These are phyloP conservation scores for Ploceus nigricollis DNA, from an alignment of 2,113 vertebrate species.

Conservation along the genomic window DNA sequence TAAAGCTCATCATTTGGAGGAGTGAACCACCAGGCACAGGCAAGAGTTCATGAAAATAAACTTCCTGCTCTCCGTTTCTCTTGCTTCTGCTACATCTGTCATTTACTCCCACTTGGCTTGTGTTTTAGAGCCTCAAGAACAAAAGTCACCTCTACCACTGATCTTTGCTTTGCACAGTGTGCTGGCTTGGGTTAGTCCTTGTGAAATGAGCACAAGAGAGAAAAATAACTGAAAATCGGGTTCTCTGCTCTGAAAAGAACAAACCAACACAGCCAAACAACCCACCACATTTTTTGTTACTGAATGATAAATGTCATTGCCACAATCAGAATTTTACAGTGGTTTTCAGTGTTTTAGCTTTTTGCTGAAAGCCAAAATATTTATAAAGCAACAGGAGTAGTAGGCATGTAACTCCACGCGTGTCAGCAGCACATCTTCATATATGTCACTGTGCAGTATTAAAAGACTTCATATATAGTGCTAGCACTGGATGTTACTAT, in stretches of 20 bases:
- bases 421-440: constrained; percentile 66
- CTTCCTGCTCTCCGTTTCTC: neutral
- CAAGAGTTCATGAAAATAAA: constrained; percentile 7
- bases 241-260: neutral
- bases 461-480: constrained; percentile 54
- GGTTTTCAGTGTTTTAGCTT: constrained; percentile 46
- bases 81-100: neutral
- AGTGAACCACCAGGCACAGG: neutral
- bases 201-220: neutral
- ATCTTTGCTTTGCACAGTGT: neutral
- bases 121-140: neutral
- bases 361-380: constrained; percentile 64
- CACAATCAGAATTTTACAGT: constrained; percentile 34
- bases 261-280: constrained; percentile 25
- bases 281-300: constrained; percentile 4
- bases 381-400: constrained; percentile 67
- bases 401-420: constrained; percentile 65
- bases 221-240: neutral
- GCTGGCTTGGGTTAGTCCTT: neutral
- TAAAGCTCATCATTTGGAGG: neutral
- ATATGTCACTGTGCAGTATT: constrained; percentile 60
- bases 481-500: neutral
- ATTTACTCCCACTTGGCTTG: neutral
- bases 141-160: neutral
- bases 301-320: constrained; percentile 64